A percentile compares a stretch with the other conserved stretches of the same genome.
phyloP scores from a whole-genome alignment of 2,113 vertebrate genomes.

The Onychostoma macrolepis region DNA sequence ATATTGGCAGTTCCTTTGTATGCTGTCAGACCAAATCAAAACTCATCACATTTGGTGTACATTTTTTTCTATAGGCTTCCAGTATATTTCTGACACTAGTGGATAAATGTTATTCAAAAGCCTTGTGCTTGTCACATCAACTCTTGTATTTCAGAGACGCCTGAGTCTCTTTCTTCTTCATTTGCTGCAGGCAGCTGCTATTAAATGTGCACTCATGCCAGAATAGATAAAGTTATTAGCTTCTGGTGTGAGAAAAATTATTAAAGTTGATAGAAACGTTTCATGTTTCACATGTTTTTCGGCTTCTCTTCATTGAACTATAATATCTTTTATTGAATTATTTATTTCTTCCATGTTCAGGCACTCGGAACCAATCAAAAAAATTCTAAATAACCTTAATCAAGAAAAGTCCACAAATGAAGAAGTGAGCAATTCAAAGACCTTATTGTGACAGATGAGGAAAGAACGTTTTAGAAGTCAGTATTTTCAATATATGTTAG shows the following conservation, averaged over 20 bases:
- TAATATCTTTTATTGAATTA: background rate
- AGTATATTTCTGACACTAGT: background rate
- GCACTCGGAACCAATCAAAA: background rate
- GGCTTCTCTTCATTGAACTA: background rate
- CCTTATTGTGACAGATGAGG: background rate
- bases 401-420: background rate
- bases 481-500: background rate
- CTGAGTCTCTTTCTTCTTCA: background rate
- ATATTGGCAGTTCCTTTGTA: background rate
- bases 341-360: background rate
- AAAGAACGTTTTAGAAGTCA: background rate
- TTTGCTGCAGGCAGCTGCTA: background rate
- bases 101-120: background rate
- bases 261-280: background rate
- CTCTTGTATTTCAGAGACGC: background rate
- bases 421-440: background rate
- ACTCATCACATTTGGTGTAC: background rate
- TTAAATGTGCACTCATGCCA: background rate
- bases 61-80: background rate
- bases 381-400: background rate
- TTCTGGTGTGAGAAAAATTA: background rate
- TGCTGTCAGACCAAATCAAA: background rate
- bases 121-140: background rate
- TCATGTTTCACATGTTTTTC: background rate
- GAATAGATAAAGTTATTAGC: background rate